Evolutionary conservation across 2,888 invertebrate genomes (phyloP).

Genomic region (Smittia aterrima): DNA sequence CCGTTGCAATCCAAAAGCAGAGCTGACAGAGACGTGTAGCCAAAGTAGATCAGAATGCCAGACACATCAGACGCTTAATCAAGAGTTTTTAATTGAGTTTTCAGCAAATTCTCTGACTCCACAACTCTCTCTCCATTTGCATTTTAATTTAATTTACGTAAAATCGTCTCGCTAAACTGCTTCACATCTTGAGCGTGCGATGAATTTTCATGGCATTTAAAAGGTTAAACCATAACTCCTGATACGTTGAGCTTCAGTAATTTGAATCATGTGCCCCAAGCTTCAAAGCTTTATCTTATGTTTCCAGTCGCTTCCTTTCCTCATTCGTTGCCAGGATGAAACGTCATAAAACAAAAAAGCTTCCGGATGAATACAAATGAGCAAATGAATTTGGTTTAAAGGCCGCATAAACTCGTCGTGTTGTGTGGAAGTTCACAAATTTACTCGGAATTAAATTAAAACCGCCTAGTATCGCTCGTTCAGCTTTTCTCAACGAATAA

Average conservation of each 20-base stretch:
- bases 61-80: no score
- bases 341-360: not conserved
- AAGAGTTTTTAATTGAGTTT: no score
- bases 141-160: not conserved
- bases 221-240: not conserved
- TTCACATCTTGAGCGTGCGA: not conserved
- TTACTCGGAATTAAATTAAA: no score
- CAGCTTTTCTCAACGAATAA: not conserved
- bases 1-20: no score
- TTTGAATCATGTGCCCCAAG: conserved; percentile 18
- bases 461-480: not conserved
- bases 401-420: not conserved
- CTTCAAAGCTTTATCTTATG: not conserved
- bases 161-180: not conserved
- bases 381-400: not conserved
- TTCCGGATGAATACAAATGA: conserved; percentile 3
- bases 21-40: no score
- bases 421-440: no score
- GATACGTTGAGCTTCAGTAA: not conserved
- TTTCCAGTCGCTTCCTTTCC: not conserved
- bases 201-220: conserved; percentile 11
- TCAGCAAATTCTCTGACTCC: no score
- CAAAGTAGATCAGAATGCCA: no score
- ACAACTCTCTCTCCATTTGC: no score
- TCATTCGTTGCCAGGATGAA: not conserved